phyloP scores from a whole-genome alignment of 1,140 invertebrate species.

The Monomorium pharaonis region DNA sequence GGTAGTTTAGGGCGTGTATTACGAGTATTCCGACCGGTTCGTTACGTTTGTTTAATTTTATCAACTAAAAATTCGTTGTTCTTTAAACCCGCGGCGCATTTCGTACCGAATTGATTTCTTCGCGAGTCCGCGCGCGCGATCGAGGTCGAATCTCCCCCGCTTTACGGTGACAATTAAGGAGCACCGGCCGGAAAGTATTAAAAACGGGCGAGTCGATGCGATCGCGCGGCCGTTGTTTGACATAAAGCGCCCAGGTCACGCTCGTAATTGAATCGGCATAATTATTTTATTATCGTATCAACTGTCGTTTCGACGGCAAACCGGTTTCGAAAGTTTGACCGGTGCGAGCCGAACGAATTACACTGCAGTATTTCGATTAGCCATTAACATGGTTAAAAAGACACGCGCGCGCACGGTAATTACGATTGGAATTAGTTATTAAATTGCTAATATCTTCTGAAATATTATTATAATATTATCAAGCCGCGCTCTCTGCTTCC shows the following conservation, averaged over 20 bases:
- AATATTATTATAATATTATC: neutral
- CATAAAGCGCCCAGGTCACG: neutral
- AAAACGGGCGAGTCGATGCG: constrained; percentile 11
- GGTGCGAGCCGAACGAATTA: constrained; percentile 17
- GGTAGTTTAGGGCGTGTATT: neutral
- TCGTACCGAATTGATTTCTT: neutral
- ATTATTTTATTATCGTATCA: constrained; percentile 52
- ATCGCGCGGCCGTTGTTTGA: neutral
- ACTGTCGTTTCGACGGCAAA: constrained; percentile 10
- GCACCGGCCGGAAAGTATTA: neutral
- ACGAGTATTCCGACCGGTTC: too few relatives aligned
- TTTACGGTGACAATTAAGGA: constrained; percentile 2
- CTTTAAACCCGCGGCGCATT: too few relatives aligned
- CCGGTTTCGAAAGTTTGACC: constrained; percentile 16
- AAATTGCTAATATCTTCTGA: constrained; percentile 40
- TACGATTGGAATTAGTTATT: constrained; percentile 47
- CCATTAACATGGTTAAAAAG: constrained; percentile 41
- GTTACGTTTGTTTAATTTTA: too few relatives aligned
- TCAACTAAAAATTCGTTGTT: too few relatives aligned
- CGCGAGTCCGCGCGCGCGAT: neutral
- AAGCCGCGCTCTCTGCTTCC: neutral
- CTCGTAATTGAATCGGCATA: constrained; percentile 38
- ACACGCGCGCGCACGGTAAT: constrained; percentile 2
- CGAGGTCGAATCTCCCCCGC: neutral
- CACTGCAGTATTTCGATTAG: constrained; percentile 28